These are phyloP conservation scores for Decapterus maruadsi DNA, from an alignment of 2,797 vertebrate genomes.

Conservation along the genomic window DNA sequence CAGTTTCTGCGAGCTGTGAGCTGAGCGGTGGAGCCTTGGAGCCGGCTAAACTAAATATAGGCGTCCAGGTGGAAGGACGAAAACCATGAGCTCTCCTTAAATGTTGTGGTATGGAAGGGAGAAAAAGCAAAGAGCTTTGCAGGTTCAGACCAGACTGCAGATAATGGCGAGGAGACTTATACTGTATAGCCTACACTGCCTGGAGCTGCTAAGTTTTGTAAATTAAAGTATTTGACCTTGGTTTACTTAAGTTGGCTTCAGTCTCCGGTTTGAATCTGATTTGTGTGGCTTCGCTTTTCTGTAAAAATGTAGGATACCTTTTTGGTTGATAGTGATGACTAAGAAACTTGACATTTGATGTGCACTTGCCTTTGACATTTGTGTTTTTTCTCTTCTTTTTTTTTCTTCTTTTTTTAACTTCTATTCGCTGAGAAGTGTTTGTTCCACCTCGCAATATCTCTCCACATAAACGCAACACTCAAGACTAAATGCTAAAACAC, in stretches of 20 bases:
- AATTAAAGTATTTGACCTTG: neutral
- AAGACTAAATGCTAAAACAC: neutral
- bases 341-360: neutral
- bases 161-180: neutral
- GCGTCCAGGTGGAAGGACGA: conserved; percentile 57
- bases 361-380: conserved; percentile 4
- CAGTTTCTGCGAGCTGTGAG: conserved; percentile 50
- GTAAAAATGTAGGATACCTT: neutral
- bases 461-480: neutral
- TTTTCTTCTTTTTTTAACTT: neutral
- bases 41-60: conserved; percentile 64
- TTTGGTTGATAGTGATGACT: neutral
- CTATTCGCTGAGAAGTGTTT: neutral
- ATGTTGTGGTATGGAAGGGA: neutral
- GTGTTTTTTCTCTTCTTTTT: neutral
- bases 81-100: conserved; percentile 47
- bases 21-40: conserved; percentile 44
- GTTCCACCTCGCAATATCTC: neutral
- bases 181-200: neutral
- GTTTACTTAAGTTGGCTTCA: neutral
- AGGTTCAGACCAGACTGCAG: conserved; percentile 4
- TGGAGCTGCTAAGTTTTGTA: neutral
- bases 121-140: neutral
- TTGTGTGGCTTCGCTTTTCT: neutral
- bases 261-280: neutral